A percentile compares a stretch with the other conserved stretches of the same genome.
Evolutionary conservation across 2,113 vertebrate species (phyloP).

Genomic region (Rattus rattus): DNA sequence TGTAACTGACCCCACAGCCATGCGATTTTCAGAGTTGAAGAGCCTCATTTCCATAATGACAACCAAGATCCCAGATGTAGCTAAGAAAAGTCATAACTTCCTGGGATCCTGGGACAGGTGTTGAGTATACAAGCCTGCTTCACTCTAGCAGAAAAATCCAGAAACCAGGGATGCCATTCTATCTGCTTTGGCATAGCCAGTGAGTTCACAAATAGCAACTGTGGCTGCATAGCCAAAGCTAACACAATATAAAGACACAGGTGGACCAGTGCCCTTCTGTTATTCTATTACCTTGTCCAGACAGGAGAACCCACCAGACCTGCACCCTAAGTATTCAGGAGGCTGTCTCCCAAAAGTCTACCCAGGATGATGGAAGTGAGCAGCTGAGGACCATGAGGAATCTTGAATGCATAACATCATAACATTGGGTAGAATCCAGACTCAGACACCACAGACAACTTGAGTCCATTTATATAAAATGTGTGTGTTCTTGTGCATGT

Average conservation of each 20-base stretch:
- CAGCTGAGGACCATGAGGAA: background rate
- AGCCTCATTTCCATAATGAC: conserved; percentile 95
- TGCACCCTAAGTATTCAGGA: background rate
- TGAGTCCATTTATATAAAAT: background rate
- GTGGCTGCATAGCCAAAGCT: background rate
- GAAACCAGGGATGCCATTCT: conserved; percentile 95
- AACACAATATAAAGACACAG: background rate
- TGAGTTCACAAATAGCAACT: background rate
- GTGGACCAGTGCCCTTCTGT: background rate
- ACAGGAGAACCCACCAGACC: background rate
- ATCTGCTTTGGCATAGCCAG: conserved; percentile 84
- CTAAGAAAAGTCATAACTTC: conserved; percentile 88
- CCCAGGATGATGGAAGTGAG: background rate
- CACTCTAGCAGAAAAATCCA: conserved; percentile 92
- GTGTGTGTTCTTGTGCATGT: rapidly evolving
- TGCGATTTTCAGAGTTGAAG: conserved; percentile 94
- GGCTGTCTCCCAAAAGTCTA: background rate
- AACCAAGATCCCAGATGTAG: conserved; percentile 92
- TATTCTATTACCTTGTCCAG: background rate
- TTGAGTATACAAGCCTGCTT: conserved; percentile 95
- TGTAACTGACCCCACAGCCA: conserved; percentile 95
- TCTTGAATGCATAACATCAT: background rate
- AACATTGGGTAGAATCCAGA: background rate
- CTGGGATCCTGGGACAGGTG: conserved; percentile 92
- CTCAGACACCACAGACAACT: background rate